Evolutionary conservation across 92 coral and sea anemone species (phyloP).

Genomic region (Palythoa grandiflora): DNA sequence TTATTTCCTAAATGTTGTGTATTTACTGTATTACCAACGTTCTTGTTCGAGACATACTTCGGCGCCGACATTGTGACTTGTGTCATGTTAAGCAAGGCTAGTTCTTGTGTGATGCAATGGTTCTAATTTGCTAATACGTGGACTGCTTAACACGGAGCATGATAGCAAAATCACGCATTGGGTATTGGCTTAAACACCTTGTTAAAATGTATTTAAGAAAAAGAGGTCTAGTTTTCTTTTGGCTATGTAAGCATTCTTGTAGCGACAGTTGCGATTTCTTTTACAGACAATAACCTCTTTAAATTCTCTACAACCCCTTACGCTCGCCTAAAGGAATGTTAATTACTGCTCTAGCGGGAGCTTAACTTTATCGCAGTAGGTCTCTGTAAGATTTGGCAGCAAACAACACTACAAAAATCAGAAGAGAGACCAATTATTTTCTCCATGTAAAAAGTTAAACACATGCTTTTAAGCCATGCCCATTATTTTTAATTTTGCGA

Average conservation of each 20-base stretch:
- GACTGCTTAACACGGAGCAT: not conserved
- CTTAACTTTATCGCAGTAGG: not conserved
- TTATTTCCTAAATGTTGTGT: not conserved
- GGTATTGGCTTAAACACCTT: not conserved
- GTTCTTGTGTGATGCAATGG: not conserved
- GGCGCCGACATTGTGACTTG: not conserved
- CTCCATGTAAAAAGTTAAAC: too few relatives aligned
- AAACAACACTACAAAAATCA: too few relatives aligned
- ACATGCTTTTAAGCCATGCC: too few relatives aligned
- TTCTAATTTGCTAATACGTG: not conserved
- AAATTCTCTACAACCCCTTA: not conserved
- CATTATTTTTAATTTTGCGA: too few relatives aligned
- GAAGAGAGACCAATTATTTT: too few relatives aligned
- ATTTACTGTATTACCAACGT: not conserved
- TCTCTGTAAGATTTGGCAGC: not conserved
- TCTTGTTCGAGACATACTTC: not conserved
- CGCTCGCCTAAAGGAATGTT: not conserved
- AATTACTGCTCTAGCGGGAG: not conserved
- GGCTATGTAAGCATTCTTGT: not conserved
- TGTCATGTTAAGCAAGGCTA: not conserved
- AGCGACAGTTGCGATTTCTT: not conserved
- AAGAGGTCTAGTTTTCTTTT: not conserved
- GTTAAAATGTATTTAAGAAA: not conserved
- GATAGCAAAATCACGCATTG: not conserved
- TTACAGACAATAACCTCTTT: not conserved